A percentile compares a stretch with the other conserved stretches of the same genome.
phyloP scores from a whole-genome alignment of 2,797 vertebrate species.

The Pristis pectinata region DNA sequence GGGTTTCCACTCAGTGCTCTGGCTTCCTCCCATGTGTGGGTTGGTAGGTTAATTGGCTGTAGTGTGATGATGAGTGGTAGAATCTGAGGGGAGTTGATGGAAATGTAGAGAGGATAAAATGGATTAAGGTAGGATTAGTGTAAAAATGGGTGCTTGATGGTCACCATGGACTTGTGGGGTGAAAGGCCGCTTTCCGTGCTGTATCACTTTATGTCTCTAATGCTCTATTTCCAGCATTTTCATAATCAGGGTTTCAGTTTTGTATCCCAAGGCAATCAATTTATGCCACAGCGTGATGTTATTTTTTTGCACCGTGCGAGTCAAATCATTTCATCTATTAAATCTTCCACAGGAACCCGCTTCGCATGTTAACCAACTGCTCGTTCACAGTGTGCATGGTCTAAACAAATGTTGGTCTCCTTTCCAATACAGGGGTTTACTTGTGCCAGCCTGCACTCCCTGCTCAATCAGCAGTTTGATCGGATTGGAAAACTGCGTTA shows the following conservation, averaged over 20 bases:
- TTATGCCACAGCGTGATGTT: background rate
- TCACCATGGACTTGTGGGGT: no score
- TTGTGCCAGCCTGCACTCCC: conserved; percentile 82
- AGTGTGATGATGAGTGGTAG: no score
- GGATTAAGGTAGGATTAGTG: no score
- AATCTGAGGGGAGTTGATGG: no score
- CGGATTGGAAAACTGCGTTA: conserved; percentile 78
- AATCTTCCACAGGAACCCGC: background rate
- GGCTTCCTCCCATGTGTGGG: no score
- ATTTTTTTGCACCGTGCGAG: no score
- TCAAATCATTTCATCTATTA: background rate
- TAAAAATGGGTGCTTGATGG: no score
- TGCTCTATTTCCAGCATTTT: background rate
- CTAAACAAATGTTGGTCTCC: background rate
- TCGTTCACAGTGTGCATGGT: background rate
- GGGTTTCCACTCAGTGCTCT: no score
- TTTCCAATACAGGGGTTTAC: conserved; percentile 61
- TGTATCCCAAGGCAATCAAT: background rate
- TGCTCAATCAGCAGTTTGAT: conserved; percentile 81
- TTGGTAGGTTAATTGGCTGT: no score
- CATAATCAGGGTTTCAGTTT: background rate
- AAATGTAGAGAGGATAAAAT: no score
- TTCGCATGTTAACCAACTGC: background rate
- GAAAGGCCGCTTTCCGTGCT: no score
- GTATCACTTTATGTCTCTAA: no score